Evolutionary conservation across 2,797 vertebrate species (phyloP), one percentile per base, ranked within the genome.

Genomic region (Mustela erminea): DNA sequence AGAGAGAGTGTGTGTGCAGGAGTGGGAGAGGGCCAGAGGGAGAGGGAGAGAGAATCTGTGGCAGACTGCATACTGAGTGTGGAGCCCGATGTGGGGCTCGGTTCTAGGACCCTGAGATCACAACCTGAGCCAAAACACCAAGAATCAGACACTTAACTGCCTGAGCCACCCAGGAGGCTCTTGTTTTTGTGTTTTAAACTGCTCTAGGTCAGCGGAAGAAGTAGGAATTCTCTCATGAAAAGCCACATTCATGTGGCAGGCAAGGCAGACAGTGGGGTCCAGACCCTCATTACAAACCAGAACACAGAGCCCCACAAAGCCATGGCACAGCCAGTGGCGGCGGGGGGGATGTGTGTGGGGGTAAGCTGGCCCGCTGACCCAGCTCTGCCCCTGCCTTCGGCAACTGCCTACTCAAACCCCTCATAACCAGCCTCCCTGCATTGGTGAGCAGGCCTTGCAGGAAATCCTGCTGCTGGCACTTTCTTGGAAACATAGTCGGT

Each of bases 381-480:
- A 27, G 13, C 29, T 23, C 62, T 38, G 60, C n/a, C 64, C 32
- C 64, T 1, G 15, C 13, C 12, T 38, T 23, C 32, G 6, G 14
- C 17, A 18, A 4, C 72, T n/a, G 1, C 13, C 56, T 3, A 4
- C 13, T 13, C 2, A 0, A 5, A 20, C 5, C 49, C 23, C 49
- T 54, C 5, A 7, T 2, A 18, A 25, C 4, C 13, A 11, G 27
- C 64, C 41, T 41, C 0, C 0, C 20, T 13, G 41, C 41, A 6
- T 10, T 52, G 49, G 21, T 4, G 9, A 10, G 29, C 9, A 27
- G 46, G 7, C 11, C 2, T 21, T 1, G 78, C 8, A 27, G 68
- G 32, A n/a, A 27, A 15, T 23, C 13, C n/a, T 2, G 0, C 10
- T 20, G 7, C 21, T 12, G n/a, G 27, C 1, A 1, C 5, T n/a